Base-by-base conservation (phyloP, 2,888 invertebrate species). In the Hesperia comma region DNA sequence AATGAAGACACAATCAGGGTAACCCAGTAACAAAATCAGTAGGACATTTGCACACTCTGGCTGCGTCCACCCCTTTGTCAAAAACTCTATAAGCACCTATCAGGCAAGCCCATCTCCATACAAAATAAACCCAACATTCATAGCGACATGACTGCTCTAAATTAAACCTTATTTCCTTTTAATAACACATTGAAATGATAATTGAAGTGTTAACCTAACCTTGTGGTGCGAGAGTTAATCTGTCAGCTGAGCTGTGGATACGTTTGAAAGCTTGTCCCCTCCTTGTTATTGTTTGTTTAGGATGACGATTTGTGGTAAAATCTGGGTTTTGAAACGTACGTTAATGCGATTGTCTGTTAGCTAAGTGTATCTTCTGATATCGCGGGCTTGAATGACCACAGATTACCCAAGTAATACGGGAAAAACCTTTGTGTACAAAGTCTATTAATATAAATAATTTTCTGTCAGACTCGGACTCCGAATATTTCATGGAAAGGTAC, bases 221-320 rank as follows among this genome's bases (percentile, higher is more conserved):
- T 83, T 80, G 84, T 81, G 81, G 83, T 86, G 79, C 85, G 86
- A 78, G 77, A 79, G 86, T 88, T 92, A 92, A 92, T 92, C 92
- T 90, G 88, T 87, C 88, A 91, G 91, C 90, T 90, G 90, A 91
- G 88, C 85, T 85, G 79, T 81, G 82, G 85, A 90, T 88, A 90
- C 90, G 88, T 88, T 90, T 90, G 88, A 91, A 91, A 91, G 91
- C 90, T 79, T 82, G 82, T 86, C 87, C 88, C 87, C 83, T 81
- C 71, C 81, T 78, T 88, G 87, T 90, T 90, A 91, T 92, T 92
- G 92, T 92, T 92, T 92, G 88, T 92, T 92, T 92, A 92, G 92
- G 92, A 90, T 85, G 85, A 84, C 85, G 82, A 87, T 87, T 88
- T 84, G 87, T 81, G 84, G 89, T 84, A 80, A 84, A 88, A 88